These are phyloP conservation scores for Seira musarum DNA, from an alignment of 2,888 invertebrate genomes.

Conservation along the genomic window DNA sequence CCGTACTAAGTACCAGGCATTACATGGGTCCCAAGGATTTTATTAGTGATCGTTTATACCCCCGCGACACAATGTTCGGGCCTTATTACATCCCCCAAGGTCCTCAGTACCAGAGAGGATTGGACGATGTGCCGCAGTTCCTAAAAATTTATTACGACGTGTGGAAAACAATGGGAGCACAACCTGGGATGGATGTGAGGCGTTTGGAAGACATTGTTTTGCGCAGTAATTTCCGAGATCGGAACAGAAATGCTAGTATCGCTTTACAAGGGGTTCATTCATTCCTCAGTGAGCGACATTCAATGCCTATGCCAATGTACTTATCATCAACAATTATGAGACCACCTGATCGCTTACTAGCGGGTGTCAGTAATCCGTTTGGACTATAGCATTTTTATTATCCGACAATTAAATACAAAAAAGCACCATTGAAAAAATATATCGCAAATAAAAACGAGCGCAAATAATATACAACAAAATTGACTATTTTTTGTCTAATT, in stretches of 20 bases:
- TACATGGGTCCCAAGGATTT: slow-evolving; percentile 74
- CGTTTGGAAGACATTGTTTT: too few relatives aligned
- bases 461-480: background rate
- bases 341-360: too few relatives aligned
- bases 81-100: slow-evolving; percentile 21
- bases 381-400: background rate
- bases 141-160: background rate
- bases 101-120: background rate
- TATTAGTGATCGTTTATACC: background rate
- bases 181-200: too few relatives aligned
- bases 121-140: too few relatives aligned
- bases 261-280: background rate
- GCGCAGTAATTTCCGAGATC: background rate
- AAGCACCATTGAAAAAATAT: background rate
- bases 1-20: slow-evolving; percentile 77
- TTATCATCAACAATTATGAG: too few relatives aligned
- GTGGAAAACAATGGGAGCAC: background rate
- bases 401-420: background rate
- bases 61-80: slow-evolving; percentile 27
- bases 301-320: too few relatives aligned
- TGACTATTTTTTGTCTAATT: too few relatives aligned
- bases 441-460: background rate
- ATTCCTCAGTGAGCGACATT: background rate
- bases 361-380: background rate
- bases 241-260: background rate